Conservation (phyloP, 2,113 vertebrate species). For the Apteryx owenii region DNA sequence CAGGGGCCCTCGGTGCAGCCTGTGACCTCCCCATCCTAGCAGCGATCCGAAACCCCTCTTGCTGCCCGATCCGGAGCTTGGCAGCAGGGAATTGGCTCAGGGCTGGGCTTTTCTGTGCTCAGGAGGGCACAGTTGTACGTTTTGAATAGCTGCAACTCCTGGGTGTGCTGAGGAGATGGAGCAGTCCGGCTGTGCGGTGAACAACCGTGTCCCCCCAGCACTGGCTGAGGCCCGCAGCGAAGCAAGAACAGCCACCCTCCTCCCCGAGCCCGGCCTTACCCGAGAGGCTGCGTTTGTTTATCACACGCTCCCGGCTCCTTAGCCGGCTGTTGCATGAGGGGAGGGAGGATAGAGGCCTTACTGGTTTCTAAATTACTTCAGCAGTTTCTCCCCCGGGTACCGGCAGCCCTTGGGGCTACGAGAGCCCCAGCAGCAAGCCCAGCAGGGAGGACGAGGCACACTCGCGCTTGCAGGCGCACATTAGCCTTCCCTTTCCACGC, state of each 20-base stretch:
- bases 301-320: rapidly evolving
- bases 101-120: rapidly evolving
- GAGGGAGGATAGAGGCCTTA: rapidly evolving
- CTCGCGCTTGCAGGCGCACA: rapidly evolving
- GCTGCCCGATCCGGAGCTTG: rapidly evolving
- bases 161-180: background rate
- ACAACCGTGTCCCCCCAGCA: rapidly evolving
- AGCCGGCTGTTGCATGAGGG: rapidly evolving
- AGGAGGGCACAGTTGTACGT: rapidly evolving
- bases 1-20: rapidly evolving
- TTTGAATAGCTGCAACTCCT: background rate
- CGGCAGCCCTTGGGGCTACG: background rate
- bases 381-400: background rate
- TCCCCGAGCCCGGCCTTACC: background rate
- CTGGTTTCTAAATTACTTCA: background rate
- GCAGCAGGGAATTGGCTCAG: background rate
- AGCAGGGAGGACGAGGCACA: too few relatives aligned
- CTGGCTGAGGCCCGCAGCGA: rapidly evolving
- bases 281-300: rapidly evolving
- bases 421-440: background rate
- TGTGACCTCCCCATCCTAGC: rapidly evolving
- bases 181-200: background rate
- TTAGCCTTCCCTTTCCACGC: rapidly evolving
- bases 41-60: background rate
- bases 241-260: background rate